Base-by-base conservation (phyloP, 2,113 vertebrate species). In the Phaethon lepturus region DNA sequence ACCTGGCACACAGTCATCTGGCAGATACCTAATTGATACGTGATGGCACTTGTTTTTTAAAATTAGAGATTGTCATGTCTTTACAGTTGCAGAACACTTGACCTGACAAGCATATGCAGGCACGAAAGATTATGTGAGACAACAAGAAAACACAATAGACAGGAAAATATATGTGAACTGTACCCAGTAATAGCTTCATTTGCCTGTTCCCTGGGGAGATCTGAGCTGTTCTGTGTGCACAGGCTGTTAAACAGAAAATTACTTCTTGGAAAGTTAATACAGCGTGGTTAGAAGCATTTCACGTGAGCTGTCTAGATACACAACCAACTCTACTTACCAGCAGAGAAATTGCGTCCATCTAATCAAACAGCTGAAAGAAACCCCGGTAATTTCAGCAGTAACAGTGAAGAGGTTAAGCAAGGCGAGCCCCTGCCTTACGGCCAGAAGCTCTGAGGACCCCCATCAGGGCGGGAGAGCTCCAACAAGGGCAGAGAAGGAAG, bases 161-260 rank as follows among this genome's bases (percentile, higher is more conserved):
- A 66, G 31, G 35, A 95, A 90, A 93, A 88, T 55, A 4, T 4
- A 63, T 71, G n/a, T 79, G 72, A 67, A 58, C 10, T 5, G 16
- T 50, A 84, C 17, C 10, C 50, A 84, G 68, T 5, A 81, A 79
- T 13, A 74, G n/a, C n/a, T 86, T 84, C 7, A 76, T 90, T 80
- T 66, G 31, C n/a, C 23, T 73, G 22, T 26, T 82, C 22, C 63
- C 50, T 7, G 13, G 17, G 40, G 67, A 94, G 18, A 79, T 42
- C 5, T 50, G 26, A 93, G 89, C 17, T 31, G 31, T 28, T 60
- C 64, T 68, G n/a, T 44, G 31, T 42, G 38, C 20, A 72, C 52
- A 88, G 44, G 19, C 52, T 55, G 63, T 69, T 95, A 83, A 88
- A 90, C 35, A 85, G 66, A 22, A 78, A 67, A 86, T 52, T 93